Evolutionary conservation across 2,797 vertebrate species (phyloP).

Genomic region (Betta splendens): DNA sequence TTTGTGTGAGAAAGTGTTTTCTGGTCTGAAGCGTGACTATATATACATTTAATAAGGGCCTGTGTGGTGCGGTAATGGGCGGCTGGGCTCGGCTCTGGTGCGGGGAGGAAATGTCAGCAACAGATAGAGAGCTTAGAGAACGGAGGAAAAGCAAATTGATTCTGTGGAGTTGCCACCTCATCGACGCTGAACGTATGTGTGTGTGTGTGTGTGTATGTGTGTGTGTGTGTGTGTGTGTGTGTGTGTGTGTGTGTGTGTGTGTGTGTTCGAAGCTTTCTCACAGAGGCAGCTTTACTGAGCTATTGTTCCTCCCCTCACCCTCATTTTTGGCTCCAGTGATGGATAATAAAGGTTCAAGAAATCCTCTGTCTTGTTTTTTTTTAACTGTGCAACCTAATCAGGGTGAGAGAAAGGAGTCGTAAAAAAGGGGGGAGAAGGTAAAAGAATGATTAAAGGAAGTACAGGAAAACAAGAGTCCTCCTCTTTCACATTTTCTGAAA

Average conservation of each 20-base stretch:
- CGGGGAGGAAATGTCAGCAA: constrained; percentile 76
- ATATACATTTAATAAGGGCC: constrained; percentile 87
- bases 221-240: no score
- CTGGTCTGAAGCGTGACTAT: constrained; percentile 79
- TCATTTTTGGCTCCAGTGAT: constrained; percentile 54
- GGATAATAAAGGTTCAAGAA: constrained; percentile 55
- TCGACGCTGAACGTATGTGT: constrained; percentile 49
- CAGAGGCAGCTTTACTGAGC: no score
- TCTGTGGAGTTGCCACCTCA: constrained; percentile 57
- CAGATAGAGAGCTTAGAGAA: constrained; percentile 69
- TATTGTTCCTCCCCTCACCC: constrained; percentile 34
- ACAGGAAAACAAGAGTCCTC: constrained; percentile 31
- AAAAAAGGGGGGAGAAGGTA: constrained; percentile 1
- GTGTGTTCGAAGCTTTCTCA: not conserved
- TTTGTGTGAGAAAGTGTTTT: constrained; percentile 79
- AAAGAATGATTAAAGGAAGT: constrained; percentile 2
- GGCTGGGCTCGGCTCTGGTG: constrained; percentile 75
- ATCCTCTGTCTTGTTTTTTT: constrained; percentile 43
- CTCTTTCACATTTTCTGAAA: constrained; percentile 65
- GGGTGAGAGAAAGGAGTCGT: constrained; percentile 20
- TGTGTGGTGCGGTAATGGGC: constrained; percentile 80
- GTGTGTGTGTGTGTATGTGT: not conserved
- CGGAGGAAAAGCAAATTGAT: constrained; percentile 75
- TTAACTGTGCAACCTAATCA: constrained; percentile 58
- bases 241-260: constrained; percentile 1